Base-by-base conservation (phyloP, 2,113 vertebrate genomes). In the Xiphophorus couchianus region DNA sequence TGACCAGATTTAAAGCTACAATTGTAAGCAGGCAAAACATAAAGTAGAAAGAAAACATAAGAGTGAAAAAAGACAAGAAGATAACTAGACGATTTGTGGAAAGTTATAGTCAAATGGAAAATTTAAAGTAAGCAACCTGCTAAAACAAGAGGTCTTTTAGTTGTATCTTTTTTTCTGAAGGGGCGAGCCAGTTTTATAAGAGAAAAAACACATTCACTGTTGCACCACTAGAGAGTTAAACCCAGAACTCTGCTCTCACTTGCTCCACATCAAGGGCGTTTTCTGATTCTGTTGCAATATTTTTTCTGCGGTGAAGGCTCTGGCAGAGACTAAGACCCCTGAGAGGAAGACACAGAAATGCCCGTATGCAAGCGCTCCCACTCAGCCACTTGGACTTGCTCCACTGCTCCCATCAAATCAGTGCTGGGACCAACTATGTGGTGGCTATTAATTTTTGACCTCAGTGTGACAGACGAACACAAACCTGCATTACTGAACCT, bases 271-370 rank as follows among this genome's bases (percentile, higher is more conserved):
- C 73, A 73, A 77, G 61, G 60, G 19, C 60, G 25, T 54, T 78
- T 35, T 77, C 28, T 51, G 61, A 81, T 73, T 86, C 76, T 70
- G 33, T 13, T 74, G 73, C 75, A 81, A 76, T 75, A 79, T 72
- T 89, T 90, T 89, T 71, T 87, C 75, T 69, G 60, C 15, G 33
- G 73, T 74, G 73, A 76, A 67, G 44, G 76, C 78, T 83, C 76
- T 74, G 66, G 76, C 65, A 75, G 64, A 73, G 69, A 82, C 33
- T 39, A 62, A 75, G 17, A 30, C 51, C 48, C 48, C 33, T 29
- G 61, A 70, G 58, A 64, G 58, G 39, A 76, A 77, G 76, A 69
- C 72, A n/a, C 64, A 74, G 9, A 64, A 13, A 68, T 25, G 66
- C 48, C 74, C 69, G 74, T 30, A 62, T 70, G 60, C 61, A 63